Evolutionary conservation across 2,888 invertebrate genomes (phyloP).

Genomic region (Hydroisotoma schaefferi): DNA sequence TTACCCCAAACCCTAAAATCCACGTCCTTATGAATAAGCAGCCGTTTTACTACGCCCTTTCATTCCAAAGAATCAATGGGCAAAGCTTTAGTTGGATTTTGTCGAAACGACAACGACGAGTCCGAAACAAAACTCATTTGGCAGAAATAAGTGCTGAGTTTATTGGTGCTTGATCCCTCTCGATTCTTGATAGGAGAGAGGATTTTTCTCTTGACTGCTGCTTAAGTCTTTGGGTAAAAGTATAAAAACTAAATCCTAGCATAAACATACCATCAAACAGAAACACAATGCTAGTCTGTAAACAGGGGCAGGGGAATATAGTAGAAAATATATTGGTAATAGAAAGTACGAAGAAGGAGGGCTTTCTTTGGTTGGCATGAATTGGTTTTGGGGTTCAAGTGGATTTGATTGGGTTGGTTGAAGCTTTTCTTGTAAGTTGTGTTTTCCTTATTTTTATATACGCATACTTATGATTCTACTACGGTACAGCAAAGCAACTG

Average conservation of each 20-base stretch:
- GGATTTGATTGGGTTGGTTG: conserved; percentile 12
- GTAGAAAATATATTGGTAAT: neutral
- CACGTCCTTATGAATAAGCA: neutral
- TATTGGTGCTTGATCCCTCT: conserved; percentile 26
- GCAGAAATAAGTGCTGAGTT: conserved; percentile 18
- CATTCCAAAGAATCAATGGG: conserved; percentile 6
- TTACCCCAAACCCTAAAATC: neutral
- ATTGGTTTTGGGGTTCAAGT: conserved; percentile 8
- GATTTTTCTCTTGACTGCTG: conserved; percentile 2
- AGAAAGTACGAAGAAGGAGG: neutral
- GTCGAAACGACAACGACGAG: conserved; percentile 8
- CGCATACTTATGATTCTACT: neutral
- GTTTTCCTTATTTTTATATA: neutral
- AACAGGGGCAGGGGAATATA: neutral
- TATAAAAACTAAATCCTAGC: neutral
- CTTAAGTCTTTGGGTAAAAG: neutral
- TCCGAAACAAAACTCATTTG: conserved; percentile 22
- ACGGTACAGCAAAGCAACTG: too few relatives aligned
- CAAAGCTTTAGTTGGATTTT: neutral
- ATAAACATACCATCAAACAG: too few relatives aligned
- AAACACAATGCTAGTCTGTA: neutral
- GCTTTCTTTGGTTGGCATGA: conserved; percentile 1
- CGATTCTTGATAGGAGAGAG: conserved; percentile 7
- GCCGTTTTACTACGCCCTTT: neutral
- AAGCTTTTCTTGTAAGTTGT: neutral